A percentile compares a stretch with the other conserved stretches of the same genome.
Evolutionary conservation across 2,797 vertebrate genomes (phyloP).

Genomic region (Kryptopterus vitreolus): DNA sequence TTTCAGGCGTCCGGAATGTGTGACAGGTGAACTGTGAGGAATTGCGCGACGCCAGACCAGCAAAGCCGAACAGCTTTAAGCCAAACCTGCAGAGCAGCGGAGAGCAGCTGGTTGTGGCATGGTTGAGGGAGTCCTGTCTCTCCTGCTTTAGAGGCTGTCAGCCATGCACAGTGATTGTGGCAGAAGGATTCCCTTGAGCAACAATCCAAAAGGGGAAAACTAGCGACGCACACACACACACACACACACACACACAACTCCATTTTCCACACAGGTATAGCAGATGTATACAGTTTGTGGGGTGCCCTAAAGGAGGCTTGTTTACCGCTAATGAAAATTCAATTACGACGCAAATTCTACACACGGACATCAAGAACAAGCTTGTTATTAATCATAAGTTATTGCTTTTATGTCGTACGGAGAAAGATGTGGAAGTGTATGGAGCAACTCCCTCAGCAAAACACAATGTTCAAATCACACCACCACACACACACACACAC

Average conservation of each 20-base stretch:
- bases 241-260: conserved; percentile 13
- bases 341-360: conserved; percentile 42
- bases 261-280: neutral
- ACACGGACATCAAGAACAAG: conserved; percentile 26
- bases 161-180: conserved; percentile 33
- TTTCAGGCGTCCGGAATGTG: conserved; percentile 3
- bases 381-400: too few species aligned
- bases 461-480: neutral
- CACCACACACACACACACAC: conserved; percentile 4
- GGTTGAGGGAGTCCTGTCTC: conserved; percentile 52
- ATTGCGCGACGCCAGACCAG: conserved; percentile 13
- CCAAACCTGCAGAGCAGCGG: conserved; percentile 33
- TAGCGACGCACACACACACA: conserved; percentile 27
- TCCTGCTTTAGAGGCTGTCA: conserved; percentile 50
- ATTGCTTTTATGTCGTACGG: conserved; percentile 31
- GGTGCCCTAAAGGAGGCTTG: conserved; percentile 15
- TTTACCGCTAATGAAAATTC: conserved; percentile 42
- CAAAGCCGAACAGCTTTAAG: conserved; percentile 35
- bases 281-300: conserved; percentile 1
- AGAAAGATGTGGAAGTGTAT: conserved; percentile 3
- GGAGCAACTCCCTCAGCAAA: conserved; percentile 11
- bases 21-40: conserved; percentile 29
- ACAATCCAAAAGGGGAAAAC: conserved; percentile 38
- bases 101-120: conserved; percentile 52
- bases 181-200: conserved; percentile 44